Conservation (phyloP, 2,797 vertebrate species). For the Melopsittacus undulatus region DNA sequence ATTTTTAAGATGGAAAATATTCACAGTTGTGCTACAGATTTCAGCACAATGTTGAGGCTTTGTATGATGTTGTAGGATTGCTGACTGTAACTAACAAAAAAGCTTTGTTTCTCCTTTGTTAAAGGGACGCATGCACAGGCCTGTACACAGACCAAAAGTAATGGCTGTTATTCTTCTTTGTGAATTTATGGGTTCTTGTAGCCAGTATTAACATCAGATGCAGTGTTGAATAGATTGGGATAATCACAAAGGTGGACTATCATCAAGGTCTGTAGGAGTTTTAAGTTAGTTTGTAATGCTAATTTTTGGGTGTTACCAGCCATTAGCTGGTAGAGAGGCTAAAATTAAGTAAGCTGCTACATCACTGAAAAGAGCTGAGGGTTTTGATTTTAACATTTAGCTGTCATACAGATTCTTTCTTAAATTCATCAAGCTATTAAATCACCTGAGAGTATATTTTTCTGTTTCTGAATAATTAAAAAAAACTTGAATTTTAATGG, state of each 20-base stretch:
- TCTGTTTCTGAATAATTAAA: neutral
- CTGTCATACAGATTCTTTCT: neutral
- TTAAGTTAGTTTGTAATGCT: neutral
- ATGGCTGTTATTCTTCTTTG: neutral
- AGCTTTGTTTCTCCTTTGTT: neutral
- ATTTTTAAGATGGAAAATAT: neutral
- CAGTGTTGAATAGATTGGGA: neutral
- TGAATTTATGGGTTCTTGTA: fast-evolving
- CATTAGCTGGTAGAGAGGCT: neutral
- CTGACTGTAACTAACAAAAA: neutral
- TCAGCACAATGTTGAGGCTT: neutral
- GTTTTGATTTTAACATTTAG: neutral
- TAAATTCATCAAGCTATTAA: neutral
- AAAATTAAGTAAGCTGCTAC: neutral
- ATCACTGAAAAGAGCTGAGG: neutral
- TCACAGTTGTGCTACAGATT: neutral
- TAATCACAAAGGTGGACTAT: neutral
- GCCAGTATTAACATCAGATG: neutral
- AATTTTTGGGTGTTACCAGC: neutral
- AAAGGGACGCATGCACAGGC: neutral
- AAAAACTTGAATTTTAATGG: neutral
- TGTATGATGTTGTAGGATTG: neutral
- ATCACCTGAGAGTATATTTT: neutral
- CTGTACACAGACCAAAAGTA: neutral
- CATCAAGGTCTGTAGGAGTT: neutral